Conservation (phyloP, 2,113 vertebrate genomes). For the Austrofundulus limnaeus region DNA sequence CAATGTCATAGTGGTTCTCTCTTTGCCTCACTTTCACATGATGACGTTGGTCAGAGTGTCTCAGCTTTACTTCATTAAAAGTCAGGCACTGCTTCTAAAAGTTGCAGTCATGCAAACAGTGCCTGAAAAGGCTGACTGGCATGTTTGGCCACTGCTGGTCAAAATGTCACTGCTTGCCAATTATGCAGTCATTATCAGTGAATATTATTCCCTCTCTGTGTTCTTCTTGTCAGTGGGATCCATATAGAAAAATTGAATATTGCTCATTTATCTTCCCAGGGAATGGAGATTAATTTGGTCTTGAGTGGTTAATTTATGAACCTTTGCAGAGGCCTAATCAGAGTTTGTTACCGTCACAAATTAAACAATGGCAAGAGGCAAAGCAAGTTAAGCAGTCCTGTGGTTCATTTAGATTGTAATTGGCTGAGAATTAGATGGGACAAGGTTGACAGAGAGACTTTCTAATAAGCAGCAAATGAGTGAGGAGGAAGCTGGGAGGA, state of each 20-base stretch:
- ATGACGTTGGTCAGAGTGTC: conserved; percentile 71
- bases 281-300: conserved; percentile 64
- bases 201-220: conserved; percentile 7
- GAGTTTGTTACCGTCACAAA: conserved; percentile 70
- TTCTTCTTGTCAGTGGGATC: conserved; percentile 36
- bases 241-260: conserved; percentile 59
- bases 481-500: conserved; percentile 36
- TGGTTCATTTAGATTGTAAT: conserved; percentile 76
- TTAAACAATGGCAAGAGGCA: conserved; percentile 71
- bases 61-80: conserved; percentile 46
- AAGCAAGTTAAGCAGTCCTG: conserved; percentile 65
- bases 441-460: conserved; percentile 66
- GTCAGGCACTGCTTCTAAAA: conserved; percentile 18
- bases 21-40: conserved; percentile 25
- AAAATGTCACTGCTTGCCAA: conserved; percentile 14
- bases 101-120: conserved; percentile 29
- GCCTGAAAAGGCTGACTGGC: conserved; percentile 14
- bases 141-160: conserved; percentile 19
- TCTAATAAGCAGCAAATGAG: conserved; percentile 66
- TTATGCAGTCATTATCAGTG: conserved; percentile 7
- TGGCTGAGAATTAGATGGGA: conserved; percentile 72
- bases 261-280: conserved; percentile 51
- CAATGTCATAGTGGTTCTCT: conserved; percentile 35
- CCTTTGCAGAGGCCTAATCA: conserved; percentile 61
- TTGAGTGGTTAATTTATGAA: conserved; percentile 67